These are phyloP conservation scores for Fabriciana adippe DNA, from an alignment of 2,888 invertebrate species.

Conservation along the genomic window DNA sequence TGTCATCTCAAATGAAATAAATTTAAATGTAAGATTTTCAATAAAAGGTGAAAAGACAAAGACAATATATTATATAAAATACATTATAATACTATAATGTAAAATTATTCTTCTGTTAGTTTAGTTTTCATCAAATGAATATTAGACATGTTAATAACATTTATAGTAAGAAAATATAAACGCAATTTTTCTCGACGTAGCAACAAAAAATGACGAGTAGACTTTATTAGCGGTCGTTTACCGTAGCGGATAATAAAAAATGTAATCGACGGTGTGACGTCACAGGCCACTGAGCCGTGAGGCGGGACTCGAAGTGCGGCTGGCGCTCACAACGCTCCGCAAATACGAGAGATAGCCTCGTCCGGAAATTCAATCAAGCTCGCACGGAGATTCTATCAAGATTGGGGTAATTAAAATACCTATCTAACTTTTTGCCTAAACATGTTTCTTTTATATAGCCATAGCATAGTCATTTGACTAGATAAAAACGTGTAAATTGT, in stretches of 20 bases:
- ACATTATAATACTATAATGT: too few species aligned
- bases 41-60: too few species aligned
- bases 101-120: too few species aligned
- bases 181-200: constrained; percentile 43
- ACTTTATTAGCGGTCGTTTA: constrained; percentile 74
- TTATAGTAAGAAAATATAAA: constrained; percentile 41
- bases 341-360: constrained; percentile 74
- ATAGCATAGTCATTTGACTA: not conserved
- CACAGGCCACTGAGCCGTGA: constrained; percentile 74
- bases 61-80: too few species aligned
- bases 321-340: constrained; percentile 64
- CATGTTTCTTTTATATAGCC: constrained; percentile 19
- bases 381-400: constrained; percentile 77
- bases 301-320: constrained; percentile 52
- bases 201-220: constrained; percentile 56
- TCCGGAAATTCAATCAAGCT: constrained; percentile 79
- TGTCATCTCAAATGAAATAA: too few species aligned
- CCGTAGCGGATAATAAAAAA: constrained; percentile 70
- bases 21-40: too few species aligned
- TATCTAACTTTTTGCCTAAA: constrained; percentile 61
- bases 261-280: constrained; percentile 70
- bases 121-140: not conserved
- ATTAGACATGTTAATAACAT: constrained; percentile 20
- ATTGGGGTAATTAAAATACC: constrained; percentile 78
- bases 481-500: not conserved